phyloP scores from a whole-genome alignment of 1,140 invertebrate genomes.

The Drosophila arizonae region DNA sequence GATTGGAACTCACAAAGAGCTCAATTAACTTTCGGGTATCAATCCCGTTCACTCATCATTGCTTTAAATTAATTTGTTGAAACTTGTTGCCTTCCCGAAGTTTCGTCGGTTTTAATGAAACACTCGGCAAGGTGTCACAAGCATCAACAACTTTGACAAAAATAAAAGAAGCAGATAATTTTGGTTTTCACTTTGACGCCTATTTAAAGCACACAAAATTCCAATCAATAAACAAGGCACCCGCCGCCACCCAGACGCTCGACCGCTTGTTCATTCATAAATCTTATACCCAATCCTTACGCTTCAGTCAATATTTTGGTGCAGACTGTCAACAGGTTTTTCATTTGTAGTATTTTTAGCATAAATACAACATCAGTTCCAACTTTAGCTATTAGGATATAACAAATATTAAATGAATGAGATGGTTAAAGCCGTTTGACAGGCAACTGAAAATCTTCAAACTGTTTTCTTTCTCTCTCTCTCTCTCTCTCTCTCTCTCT shows the following conservation, averaged over 20 bases:
- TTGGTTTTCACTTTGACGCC: slow-evolving; percentile 27
- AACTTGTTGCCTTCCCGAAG: neutral
- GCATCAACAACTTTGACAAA: neutral
- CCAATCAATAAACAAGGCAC: slow-evolving; percentile 39
- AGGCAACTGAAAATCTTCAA: too few species aligned
- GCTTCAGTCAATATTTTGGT: slow-evolving; percentile 41
- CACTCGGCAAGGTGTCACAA: neutral
- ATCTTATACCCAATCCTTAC: slow-evolving; percentile 19
- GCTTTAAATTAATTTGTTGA: slow-evolving; percentile 16
- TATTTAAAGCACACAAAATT: slow-evolving; percentile 40
- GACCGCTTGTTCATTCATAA: slow-evolving; percentile 43
- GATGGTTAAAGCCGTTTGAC: too few species aligned
- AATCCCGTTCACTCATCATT: neutral
- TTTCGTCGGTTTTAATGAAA: neutral
- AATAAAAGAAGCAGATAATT: neutral
- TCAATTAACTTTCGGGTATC: too few species aligned
- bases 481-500: too few species aligned
- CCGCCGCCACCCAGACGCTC: slow-evolving; percentile 6
- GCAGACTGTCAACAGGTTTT: slow-evolving; percentile 32
- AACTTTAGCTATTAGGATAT: neutral
- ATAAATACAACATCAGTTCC: neutral
- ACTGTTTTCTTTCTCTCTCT: too few species aligned
- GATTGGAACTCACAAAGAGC: too few species aligned
- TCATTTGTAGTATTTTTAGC: neutral
- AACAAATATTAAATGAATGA: too few species aligned